These are phyloP conservation scores for Norana najaformis DNA, from an alignment of 2,888 invertebrate species.

Conservation along the genomic window DNA sequence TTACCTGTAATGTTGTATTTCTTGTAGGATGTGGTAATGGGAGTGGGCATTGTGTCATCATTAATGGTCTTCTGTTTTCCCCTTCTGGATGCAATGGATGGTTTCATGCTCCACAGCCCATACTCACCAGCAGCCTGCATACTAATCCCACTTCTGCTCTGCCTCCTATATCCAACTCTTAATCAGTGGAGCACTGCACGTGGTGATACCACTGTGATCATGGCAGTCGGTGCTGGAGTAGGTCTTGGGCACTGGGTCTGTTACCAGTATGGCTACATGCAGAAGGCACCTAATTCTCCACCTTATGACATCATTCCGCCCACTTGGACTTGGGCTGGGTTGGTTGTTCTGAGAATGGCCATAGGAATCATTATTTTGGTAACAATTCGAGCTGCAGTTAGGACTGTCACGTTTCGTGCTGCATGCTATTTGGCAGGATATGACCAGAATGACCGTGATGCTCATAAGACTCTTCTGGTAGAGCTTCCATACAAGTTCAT, in stretches of 20 bases:
- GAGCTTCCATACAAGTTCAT: constrained; percentile 83
- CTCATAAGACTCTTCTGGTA: constrained; percentile 67
- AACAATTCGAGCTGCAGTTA: constrained; percentile 70
- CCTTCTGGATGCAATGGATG: constrained; percentile 75
- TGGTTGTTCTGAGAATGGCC: constrained; percentile 63
- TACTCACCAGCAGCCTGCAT: constrained; percentile 35
- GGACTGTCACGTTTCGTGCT: constrained; percentile 73
- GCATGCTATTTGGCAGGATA: constrained; percentile 74
- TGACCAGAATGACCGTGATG: constrained; percentile 70
- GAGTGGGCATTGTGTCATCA: constrained; percentile 71
- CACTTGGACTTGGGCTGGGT: constrained; percentile 65
- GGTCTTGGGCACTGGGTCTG: constrained; percentile 81
- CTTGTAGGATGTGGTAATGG: constrained; percentile 79
- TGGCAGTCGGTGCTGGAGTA: constrained; percentile 71
- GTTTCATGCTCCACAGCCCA: constrained; percentile 70
- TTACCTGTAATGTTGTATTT: background rate
- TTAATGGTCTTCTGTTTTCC: constrained; percentile 73
- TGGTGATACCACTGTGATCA: constrained; percentile 85
- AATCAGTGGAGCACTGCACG: constrained; percentile 87
- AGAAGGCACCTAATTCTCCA: constrained; percentile 65
- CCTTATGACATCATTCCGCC: constrained; percentile 82
- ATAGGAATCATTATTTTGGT: constrained; percentile 76
- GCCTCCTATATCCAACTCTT: constrained; percentile 78
- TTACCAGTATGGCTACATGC: constrained; percentile 73
- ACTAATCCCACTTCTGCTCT: constrained; percentile 61